Conservation (phyloP, 2,888 invertebrate species). For the Arenicola marina region DNA sequence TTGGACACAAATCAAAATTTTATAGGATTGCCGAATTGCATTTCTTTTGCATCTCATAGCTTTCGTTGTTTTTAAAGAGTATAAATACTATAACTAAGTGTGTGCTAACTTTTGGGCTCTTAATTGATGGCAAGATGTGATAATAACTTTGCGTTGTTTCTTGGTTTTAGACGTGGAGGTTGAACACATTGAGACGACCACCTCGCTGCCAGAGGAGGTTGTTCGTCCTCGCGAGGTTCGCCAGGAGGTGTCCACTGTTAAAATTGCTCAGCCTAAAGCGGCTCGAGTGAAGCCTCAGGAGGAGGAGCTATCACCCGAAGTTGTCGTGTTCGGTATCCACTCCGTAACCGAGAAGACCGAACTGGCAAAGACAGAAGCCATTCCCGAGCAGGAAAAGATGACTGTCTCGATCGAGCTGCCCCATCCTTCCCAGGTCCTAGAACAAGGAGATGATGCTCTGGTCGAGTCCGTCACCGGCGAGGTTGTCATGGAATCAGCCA, state of each 20-base stretch:
- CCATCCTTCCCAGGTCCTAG: conserved; percentile 11
- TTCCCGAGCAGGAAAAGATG: not conserved
- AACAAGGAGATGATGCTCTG: conserved; percentile 6
- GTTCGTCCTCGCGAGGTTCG: conserved; percentile 11
- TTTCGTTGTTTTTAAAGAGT: too few relatives aligned
- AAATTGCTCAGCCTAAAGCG: conserved; percentile 17
- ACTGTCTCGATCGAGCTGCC: conserved; percentile 11
- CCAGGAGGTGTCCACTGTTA: conserved; percentile 17
- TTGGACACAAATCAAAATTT: too few relatives aligned
- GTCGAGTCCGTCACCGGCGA: conserved; percentile 8
- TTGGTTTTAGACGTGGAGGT: not conserved
- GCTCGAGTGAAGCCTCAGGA: conserved; percentile 12
- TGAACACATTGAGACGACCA: not conserved
- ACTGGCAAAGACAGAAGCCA: conserved; percentile 5
- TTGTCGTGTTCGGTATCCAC: conserved; percentile 12
- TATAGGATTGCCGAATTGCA: too few relatives aligned
- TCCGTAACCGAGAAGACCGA: conserved; percentile 14
- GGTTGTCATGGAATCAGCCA: not conserved
- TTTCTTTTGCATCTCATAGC: too few relatives aligned
- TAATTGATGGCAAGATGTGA: too few relatives aligned
- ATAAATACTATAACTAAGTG: too few relatives aligned
- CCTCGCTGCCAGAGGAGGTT: conserved; percentile 5
- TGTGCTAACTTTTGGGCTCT: too few relatives aligned
- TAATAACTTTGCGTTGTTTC: too few relatives aligned
- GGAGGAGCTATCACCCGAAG: conserved; percentile 14